Evolutionary conservation across 2,888 invertebrate species (phyloP).

Genomic region (Netelia inedita): DNA sequence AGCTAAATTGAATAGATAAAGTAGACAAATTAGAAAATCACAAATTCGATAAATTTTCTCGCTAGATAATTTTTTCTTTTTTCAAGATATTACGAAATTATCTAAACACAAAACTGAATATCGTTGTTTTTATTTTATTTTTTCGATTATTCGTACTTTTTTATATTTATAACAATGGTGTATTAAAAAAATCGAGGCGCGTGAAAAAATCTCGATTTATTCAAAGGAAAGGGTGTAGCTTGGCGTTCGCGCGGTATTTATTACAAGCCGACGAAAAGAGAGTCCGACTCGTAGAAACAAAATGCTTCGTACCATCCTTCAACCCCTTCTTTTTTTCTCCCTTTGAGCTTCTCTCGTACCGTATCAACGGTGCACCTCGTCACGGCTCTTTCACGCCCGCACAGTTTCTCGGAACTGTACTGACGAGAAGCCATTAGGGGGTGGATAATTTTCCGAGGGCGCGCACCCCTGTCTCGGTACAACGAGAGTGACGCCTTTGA

Average conservation of each 20-base stretch:
- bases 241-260: neutral
- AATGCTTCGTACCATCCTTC: conserved; percentile 20
- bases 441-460: conserved; percentile 32
- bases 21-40: no score
- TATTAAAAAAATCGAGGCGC: neutral
- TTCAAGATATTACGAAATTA: no score
- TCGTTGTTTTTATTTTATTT: no score
- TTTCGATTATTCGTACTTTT: no score
- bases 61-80: no score
- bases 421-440: conserved; percentile 6
- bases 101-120: no score
- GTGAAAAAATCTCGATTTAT: neutral
- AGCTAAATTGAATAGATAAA: no score
- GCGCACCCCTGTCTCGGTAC: conserved; percentile 27
- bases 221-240: neutral
- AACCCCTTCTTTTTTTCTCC: neutral
- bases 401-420: conserved; percentile 2
- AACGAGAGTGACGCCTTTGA: conserved; percentile 51
- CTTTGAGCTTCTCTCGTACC: neutral
- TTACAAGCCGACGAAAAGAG: neutral
- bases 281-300: conserved; percentile 8
- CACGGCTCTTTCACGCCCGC: neutral
- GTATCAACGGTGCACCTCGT: neutral
- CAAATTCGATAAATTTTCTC: no score
- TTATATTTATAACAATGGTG: no score